phyloP scores from a whole-genome alignment of 2,888 invertebrate genomes.

The Sarcophaga rosellei region DNA sequence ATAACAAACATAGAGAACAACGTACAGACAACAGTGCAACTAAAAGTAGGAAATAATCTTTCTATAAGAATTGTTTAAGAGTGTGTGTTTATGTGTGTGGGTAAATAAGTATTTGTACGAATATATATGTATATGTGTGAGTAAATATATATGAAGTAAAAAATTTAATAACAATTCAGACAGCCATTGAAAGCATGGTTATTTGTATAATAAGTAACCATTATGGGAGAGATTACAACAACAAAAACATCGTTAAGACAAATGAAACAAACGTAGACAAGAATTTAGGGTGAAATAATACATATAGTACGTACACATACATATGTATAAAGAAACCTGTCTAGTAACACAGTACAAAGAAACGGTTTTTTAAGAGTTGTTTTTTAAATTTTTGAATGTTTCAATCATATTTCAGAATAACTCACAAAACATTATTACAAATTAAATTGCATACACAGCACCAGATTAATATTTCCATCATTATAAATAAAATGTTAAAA shows the following conservation, averaged over 20 bases:
- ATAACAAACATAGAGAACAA: slow-evolving; percentile 14
- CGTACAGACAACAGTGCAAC: background rate
- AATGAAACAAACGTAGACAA: background rate
- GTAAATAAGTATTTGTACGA: background rate
- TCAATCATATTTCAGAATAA: no score
- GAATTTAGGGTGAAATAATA: slow-evolving; percentile 28
- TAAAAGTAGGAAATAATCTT: background rate
- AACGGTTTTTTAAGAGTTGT: no score
- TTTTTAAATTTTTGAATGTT: no score
- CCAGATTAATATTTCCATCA: no score
- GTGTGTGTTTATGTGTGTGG: background rate
- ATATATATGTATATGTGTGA: background rate
- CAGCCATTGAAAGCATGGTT: slow-evolving; percentile 66
- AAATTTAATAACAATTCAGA: slow-evolving; percentile 65
- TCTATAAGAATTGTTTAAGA: background rate
- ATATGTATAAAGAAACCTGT: background rate
- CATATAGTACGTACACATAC: background rate
- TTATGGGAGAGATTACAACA: slow-evolving; percentile 62
- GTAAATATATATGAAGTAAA: background rate
- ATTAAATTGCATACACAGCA: no score
- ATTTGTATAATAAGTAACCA: slow-evolving; percentile 63
- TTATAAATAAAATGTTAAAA: no score
- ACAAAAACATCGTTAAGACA: slow-evolving; percentile 43
- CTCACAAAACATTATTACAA: no score
- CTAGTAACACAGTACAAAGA: no score